Percentiles rank a stretch among this genome's conserved stretches.
Evolutionary conservation across 2,113 vertebrate genomes (phyloP).

Genomic region (Phodopus roborovskii): DNA sequence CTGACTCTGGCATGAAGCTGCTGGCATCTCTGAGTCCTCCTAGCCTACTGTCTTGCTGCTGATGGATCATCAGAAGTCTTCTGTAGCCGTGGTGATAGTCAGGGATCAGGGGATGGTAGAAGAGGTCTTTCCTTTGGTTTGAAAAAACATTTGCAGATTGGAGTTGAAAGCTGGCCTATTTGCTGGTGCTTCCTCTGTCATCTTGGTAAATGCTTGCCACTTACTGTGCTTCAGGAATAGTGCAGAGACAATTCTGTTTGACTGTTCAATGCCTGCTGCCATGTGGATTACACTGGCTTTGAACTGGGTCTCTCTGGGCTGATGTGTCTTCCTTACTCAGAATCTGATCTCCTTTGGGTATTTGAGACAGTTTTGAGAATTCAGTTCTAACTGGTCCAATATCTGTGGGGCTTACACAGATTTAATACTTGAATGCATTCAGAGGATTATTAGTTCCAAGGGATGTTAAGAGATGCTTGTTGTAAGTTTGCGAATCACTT

Average conservation of each 20-base stretch:
- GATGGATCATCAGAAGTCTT: background rate
- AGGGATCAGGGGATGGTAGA: background rate
- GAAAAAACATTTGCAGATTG: background rate
- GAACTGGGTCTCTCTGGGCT: background rate
- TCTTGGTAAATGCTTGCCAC: background rate
- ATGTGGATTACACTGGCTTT: background rate
- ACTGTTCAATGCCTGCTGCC: background rate
- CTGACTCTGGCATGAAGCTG: background rate
- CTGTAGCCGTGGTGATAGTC: background rate
- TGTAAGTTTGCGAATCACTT: constrained; percentile 31
- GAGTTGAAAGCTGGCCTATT: background rate
- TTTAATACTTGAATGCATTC: constrained; percentile 10
- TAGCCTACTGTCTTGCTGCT: background rate
- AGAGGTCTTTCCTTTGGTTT: background rate
- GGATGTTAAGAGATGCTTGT: background rate
- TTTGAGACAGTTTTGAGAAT: constrained; percentile 17
- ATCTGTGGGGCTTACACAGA: background rate
- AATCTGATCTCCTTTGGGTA: background rate
- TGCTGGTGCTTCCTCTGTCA: background rate
- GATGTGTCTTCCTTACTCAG: background rate
- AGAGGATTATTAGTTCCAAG: constrained; percentile 1
- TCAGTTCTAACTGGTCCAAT: background rate
- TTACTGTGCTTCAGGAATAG: background rate
- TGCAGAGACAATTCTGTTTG: background rate
- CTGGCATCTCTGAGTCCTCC: background rate